A percentile compares a stretch with the other conserved stretches of the same genome.
These are phyloP conservation scores for Archaeoteleia sp. DNA, from an alignment of 2,888 invertebrate genomes.

Conservation along the genomic window DNA sequence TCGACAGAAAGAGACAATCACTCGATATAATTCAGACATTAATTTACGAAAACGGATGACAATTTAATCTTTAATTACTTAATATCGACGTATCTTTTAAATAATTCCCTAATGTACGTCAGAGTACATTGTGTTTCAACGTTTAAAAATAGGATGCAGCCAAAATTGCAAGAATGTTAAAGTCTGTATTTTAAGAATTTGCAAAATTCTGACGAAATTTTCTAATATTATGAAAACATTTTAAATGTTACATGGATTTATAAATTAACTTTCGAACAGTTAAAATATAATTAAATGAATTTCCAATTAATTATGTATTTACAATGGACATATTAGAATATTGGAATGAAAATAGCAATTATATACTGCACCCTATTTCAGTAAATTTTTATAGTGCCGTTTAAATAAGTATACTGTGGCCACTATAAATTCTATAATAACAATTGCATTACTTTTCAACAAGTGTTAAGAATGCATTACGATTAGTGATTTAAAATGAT, in stretches of 20 bases:
- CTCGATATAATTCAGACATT: slow-evolving; percentile 21
- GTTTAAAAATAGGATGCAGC: slow-evolving; percentile 17
- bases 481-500: slow-evolving; percentile 33
- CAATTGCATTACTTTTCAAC: slow-evolving; percentile 54
- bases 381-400: slow-evolving; percentile 30
- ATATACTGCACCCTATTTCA: slow-evolving; percentile 16
- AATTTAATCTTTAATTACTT: slow-evolving; percentile 12
- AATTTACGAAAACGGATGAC: slow-evolving; percentile 17
- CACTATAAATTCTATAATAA: slow-evolving; percentile 44
- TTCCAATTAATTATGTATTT: too few species aligned
- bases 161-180: not conserved
- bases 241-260: too few species aligned
- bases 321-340: not conserved
- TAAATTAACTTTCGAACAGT: too few species aligned
- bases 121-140: slow-evolving; percentile 17
- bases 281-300: too few species aligned
- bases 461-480: slow-evolving; percentile 37
- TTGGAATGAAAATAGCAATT: slow-evolving; percentile 1
- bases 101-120: slow-evolving; percentile 14
- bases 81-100: slow-evolving; percentile 13
- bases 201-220: too few species aligned
- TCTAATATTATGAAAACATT: too few species aligned
- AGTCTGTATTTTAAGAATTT: not conserved
- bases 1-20: not conserved
- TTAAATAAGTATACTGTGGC: slow-evolving; percentile 37